Percentiles rank a stretch among this genome's conserved stretches.
These are phyloP conservation scores for human (Homo sapiens) DNA, from an alignment of 2,113 vertebrate species.

Conservation along the genomic window GRCh38 chr4:158944001-158944500, in stretches of 20 bases:
- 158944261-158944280: neutral
- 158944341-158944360: neutral
- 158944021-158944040: too few species aligned
- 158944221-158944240: neutral
- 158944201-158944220: neutral
- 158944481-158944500: neutral
- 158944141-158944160: too few species aligned
- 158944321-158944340: neutral
- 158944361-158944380: neutral
- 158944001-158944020: accelerated
- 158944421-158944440: neutral
- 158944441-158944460: neutral
- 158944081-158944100: too few species aligned
- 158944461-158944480: neutral
- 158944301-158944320: too few species aligned
- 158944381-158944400: neutral
- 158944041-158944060: too few species aligned
- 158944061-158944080: too few species aligned
- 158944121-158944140: too few species aligned
- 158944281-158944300: neutral
- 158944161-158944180: neutral
- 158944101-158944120: too few species aligned
- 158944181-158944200: neutral
- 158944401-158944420: neutral
- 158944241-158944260: too few species aligned